These are phyloP conservation scores for Scomber colias DNA, from an alignment of 2,113 vertebrate species.

Conservation along the genomic window DNA sequence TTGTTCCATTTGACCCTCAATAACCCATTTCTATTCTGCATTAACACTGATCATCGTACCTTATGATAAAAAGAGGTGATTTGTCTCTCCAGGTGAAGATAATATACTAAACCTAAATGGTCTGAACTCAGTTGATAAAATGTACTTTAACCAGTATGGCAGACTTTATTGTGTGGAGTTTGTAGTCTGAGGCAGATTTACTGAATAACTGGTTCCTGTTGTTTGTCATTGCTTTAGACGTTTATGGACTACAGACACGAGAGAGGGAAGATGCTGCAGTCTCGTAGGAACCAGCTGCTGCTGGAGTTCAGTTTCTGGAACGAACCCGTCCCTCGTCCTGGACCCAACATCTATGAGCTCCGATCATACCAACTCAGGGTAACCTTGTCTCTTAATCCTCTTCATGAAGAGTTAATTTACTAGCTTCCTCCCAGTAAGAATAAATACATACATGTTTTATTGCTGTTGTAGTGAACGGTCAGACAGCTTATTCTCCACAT, in stretches of 20 bases:
- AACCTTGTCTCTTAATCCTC: background rate
- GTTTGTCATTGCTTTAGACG: constrained; percentile 80
- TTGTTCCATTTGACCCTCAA: too few relatives aligned
- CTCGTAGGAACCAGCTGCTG: constrained; percentile 94
- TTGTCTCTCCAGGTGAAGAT: background rate
- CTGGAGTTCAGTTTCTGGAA: constrained; percentile 99
- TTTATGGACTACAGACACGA: constrained; percentile 92
- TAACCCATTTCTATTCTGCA: too few relatives aligned
- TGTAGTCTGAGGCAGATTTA: background rate
- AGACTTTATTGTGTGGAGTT: background rate
- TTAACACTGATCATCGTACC: too few relatives aligned
- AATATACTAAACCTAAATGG: background rate
- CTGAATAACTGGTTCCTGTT: background rate
- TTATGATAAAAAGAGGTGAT: background rate
- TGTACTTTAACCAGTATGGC: too few relatives aligned
- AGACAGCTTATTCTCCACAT: constrained; percentile 2
- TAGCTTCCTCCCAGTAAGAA: background rate
- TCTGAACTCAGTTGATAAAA: too few relatives aligned
- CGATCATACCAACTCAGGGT: constrained; percentile 96
- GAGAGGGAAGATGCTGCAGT: constrained; percentile 95
- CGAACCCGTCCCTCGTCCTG: constrained; percentile 90
- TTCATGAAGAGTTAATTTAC: background rate
- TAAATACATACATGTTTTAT: background rate
- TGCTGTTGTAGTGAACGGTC: background rate
- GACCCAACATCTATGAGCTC: constrained; percentile 97